A percentile compares a stretch with the other conserved stretches of the same genome.
phyloP scores from a whole-genome alignment of 92 coral and sea anemone species.

The Porites cylindrica region DNA sequence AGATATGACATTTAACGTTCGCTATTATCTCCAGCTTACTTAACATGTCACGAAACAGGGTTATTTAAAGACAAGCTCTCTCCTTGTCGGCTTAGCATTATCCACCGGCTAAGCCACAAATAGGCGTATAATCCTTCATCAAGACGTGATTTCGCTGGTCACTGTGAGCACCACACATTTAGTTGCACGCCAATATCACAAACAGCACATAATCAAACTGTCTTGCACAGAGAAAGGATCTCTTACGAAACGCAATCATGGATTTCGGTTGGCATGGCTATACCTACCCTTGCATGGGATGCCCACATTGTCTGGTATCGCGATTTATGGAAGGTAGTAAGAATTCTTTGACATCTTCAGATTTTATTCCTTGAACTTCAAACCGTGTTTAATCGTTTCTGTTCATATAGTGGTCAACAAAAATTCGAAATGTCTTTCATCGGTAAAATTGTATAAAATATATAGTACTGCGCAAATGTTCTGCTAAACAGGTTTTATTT shows the following conservation, averaged over 20 bases:
- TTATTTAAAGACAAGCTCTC: constrained; percentile 39
- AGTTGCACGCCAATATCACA: background rate
- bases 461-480: too few relatives aligned
- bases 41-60: constrained; percentile 44
- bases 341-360: background rate
- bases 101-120: constrained; percentile 54
- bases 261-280: constrained; percentile 34
- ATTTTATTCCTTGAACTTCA: background rate
- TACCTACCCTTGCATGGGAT: constrained; percentile 28
- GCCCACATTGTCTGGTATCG: constrained; percentile 44
- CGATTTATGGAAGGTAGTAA: constrained; percentile 40
- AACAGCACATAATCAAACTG: background rate
- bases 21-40: constrained; percentile 28
- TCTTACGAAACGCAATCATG: constrained; percentile 18
- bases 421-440: too few relatives aligned
- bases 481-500: too few relatives aligned
- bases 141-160: background rate
- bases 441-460: too few relatives aligned
- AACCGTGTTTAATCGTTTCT: background rate
- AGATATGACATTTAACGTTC: constrained; percentile 32
- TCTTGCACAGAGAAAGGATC: background rate
- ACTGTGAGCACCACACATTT: background rate
- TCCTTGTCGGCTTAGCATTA: constrained; percentile 53
- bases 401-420: background rate
- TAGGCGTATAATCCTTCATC: constrained; percentile 42